A percentile compares a stretch with the other conserved stretches of the same genome.
Conservation (phyloP, 2,888 invertebrate genomes). For the Acleris literana region DNA sequence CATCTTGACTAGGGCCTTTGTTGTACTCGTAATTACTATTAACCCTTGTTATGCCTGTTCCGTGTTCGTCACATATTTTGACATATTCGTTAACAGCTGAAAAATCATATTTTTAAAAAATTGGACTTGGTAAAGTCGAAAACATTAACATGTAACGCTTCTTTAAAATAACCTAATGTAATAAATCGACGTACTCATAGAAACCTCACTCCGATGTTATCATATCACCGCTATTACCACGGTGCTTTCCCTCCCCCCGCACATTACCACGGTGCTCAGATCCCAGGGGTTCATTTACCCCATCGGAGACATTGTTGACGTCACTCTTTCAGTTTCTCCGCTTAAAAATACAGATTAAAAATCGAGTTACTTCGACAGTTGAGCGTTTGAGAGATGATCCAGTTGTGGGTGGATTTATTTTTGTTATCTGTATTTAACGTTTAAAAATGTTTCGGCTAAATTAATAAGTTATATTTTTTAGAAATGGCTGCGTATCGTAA, state of each 20-base stretch:
- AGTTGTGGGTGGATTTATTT: conserved; percentile 15
- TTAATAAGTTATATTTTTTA: no score
- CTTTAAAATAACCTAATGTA: neutral
- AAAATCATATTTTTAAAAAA: no score
- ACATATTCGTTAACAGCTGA: no score
- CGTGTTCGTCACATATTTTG: no score
- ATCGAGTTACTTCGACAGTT: conserved; percentile 2
- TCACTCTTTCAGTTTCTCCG: conserved; percentile 9
- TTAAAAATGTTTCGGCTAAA: no score
- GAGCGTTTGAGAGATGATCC: conserved; percentile 6
- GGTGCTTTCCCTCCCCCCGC: no score
- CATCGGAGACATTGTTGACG: conserved; percentile 29
- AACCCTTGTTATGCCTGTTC: no score
- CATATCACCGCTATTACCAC: conserved; percentile 29
- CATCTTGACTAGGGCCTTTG: no score
- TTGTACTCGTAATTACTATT: no score
- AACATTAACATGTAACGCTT: neutral
- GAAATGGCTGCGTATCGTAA: no score
- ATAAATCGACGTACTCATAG: neutral
- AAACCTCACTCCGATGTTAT: conserved; percentile 23
- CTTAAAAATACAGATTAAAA: conserved; percentile 17
- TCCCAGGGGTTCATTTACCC: conserved; percentile 17
- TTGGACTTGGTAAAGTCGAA: neutral
- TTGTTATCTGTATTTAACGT: neutral
- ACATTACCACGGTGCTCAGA: no score